A percentile compares a stretch with the other conserved stretches of the same genome.
These are phyloP conservation scores for Paramisgurnus dabryanus DNA, from an alignment of 2,113 vertebrate genomes.

Conservation along the genomic window DNA sequence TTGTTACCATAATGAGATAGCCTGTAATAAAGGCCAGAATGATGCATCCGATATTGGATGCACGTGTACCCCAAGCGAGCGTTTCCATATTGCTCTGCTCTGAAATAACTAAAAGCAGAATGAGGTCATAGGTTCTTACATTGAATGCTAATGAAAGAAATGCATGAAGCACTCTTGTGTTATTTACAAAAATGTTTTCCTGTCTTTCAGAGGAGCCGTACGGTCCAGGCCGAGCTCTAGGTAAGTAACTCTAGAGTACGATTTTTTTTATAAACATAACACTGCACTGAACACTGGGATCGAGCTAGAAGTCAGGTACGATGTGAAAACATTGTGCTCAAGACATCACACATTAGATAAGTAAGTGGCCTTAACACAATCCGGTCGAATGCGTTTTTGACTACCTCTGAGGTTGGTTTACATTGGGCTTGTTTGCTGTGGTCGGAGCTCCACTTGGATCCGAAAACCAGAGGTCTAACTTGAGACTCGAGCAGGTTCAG, in stretches of 20 bases:
- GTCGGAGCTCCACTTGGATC: too few species aligned
- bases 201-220: slow-evolving; percentile 61
- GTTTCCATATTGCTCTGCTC: not conserved
- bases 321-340: too few species aligned
- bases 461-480: too few species aligned
- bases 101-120: not conserved
- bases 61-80: slow-evolving; percentile 16
- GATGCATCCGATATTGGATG: slow-evolving; percentile 8
- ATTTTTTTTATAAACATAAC: too few species aligned
- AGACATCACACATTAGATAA: too few species aligned
- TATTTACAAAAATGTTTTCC: not conserved
- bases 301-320: too few species aligned
- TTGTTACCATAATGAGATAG: slow-evolving; percentile 32
- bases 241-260: slow-evolving; percentile 51
- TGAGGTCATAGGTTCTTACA: not conserved
- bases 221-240: slow-evolving; percentile 53
- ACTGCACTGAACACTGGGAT: too few species aligned
- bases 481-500: too few species aligned
- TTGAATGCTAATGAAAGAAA: not conserved
- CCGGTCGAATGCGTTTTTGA: too few species aligned
- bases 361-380: too few species aligned
- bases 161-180: not conserved
- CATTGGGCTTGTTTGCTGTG: too few species aligned
- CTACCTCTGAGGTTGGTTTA: too few species aligned
- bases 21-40: slow-evolving; percentile 14